These are phyloP conservation scores for Nephrotoma appendiculata DNA, from an alignment of 2,888 invertebrate species.

Conservation along the genomic window DNA sequence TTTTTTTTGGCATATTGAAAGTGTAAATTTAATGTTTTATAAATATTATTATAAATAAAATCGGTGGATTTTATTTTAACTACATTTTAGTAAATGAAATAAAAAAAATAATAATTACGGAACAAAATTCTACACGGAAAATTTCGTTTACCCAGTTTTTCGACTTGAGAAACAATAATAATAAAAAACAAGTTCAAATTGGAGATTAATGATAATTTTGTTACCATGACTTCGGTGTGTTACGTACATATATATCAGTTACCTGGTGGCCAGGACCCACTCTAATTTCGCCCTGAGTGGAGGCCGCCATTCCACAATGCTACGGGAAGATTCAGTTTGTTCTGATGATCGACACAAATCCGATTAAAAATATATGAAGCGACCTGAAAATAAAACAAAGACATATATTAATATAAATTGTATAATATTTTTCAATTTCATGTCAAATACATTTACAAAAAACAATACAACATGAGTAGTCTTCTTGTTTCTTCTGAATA, in stretches of 20 bases:
- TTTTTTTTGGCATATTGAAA: not conserved
- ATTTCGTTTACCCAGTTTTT: not conserved
- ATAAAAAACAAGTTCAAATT: not conserved
- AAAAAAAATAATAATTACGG: not conserved
- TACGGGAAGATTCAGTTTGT: not conserved
- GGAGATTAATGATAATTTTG: not conserved
- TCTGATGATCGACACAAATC: not conserved
- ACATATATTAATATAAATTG: not conserved
- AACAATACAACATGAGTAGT: no score
- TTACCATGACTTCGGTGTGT: conserved; percentile 23
- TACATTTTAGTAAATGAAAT: not conserved
- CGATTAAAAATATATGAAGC: not conserved
- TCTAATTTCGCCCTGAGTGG: conserved; percentile 63
- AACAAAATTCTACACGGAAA: not conserved
- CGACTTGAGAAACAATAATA: not conserved
- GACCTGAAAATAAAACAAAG: not conserved
- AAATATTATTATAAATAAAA: not conserved
- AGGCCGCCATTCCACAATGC: conserved; percentile 39
- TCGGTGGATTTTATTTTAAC: not conserved
- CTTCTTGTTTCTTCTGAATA: no score
- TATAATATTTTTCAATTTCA: no score
- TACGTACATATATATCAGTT: conserved; percentile 50
- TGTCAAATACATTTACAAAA: no score
- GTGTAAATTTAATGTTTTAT: not conserved
- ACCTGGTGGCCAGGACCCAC: conserved; percentile 66